Conservation (phyloP, 1,140 invertebrate genomes). For the Drosophila pallidifrons region DNA sequence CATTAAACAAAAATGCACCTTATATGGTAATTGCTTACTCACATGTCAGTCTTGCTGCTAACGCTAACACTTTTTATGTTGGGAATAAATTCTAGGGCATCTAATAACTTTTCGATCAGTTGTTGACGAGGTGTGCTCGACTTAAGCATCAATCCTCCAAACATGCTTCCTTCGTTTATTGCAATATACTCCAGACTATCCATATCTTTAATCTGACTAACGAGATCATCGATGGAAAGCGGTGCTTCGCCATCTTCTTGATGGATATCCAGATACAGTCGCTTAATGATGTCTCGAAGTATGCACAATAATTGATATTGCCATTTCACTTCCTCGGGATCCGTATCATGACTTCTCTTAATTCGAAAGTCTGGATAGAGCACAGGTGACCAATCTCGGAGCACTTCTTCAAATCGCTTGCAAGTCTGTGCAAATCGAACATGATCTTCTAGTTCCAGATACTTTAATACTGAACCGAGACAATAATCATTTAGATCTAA, state of each 20-base stretch:
- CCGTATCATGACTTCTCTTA: not conserved
- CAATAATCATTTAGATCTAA: constrained; percentile 31
- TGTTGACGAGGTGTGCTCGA: not conserved
- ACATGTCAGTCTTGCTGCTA: not conserved
- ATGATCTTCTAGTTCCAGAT: constrained; percentile 16
- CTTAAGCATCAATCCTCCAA: not conserved
- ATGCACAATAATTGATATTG: constrained; percentile 12
- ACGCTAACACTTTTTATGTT: constrained; percentile 19
- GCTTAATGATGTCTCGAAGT: constrained; percentile 10
- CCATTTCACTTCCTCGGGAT: constrained; percentile 1
- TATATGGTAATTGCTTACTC: not conserved
- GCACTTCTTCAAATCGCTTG: constrained; percentile 7
- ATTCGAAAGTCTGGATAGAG: constrained; percentile 23
- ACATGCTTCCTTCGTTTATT: not conserved
- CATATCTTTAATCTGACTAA: constrained; percentile 6
- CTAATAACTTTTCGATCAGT: not conserved
- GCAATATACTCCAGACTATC: constrained; percentile 14
- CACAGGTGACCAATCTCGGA: constrained; percentile 12
- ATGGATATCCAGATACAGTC: constrained; percentile 6
- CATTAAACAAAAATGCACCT: not conserved
- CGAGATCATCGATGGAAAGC: constrained; percentile 6
- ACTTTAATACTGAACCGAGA: constrained; percentile 19
- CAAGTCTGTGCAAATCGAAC: constrained; percentile 14
- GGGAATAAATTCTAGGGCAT: not conserved
- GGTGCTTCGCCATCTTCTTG: not conserved